Evolutionary conservation across 35 echinoderm and acorn worm genomes (phyloP).

Genomic region (Heliocidaris erythrogramma): DNA sequence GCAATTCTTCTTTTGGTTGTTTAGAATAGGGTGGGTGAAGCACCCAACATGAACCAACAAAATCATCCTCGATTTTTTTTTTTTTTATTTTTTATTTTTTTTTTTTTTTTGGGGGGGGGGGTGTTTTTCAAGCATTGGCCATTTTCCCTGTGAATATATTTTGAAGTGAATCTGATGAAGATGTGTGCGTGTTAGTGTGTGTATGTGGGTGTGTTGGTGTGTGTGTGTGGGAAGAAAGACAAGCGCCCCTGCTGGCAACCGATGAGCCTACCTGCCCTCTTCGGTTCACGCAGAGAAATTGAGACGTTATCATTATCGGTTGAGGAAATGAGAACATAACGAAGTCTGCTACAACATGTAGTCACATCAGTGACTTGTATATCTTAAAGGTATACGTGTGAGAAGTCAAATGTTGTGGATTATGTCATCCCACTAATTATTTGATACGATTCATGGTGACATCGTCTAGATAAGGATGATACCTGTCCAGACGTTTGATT

Average conservation of each 20-base stretch:
- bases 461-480: background rate
- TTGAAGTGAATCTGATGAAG: no score
- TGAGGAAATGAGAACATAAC: slow-evolving; percentile 3
- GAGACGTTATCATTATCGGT: background rate
- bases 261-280: background rate
- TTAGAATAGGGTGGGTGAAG: background rate
- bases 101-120: no score
- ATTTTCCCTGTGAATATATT: no score
- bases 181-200: background rate
- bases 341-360: background rate
- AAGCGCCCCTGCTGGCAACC: background rate
- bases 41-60: no score
- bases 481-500: background rate
- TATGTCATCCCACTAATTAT: background rate
- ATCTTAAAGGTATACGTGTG: background rate
- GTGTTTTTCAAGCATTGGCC: no score
- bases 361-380: background rate
- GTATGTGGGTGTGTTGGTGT: background rate
- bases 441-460: background rate
- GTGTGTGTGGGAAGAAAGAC: background rate
- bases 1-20: no score
- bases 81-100: no score
- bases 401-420: background rate
- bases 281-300: background rate
- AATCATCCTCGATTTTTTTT: no score